Evolutionary conservation across 2,797 vertebrate genomes (phyloP).

Genomic region (Lerista edwardsae): DNA sequence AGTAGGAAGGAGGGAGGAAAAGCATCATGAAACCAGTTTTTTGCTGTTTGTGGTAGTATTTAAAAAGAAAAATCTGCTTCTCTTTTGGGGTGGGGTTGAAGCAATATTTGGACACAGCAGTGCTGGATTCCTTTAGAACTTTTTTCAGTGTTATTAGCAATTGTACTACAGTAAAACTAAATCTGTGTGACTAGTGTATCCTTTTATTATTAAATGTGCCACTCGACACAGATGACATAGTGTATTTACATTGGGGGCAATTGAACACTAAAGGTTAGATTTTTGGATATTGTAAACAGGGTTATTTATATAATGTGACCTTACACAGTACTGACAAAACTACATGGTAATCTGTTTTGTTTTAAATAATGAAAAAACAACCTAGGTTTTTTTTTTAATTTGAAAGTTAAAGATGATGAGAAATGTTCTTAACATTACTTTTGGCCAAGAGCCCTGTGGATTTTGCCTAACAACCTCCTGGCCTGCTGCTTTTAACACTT

Average conservation of each 20-base stretch:
- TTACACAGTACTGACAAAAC: conserved; percentile 82
- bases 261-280: conserved; percentile 78
- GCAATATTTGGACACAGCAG: conserved; percentile 78
- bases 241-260: conserved; percentile 72
- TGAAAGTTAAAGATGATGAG: conserved; percentile 69
- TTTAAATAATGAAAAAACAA: conserved; percentile 32
- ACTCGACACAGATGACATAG: conserved; percentile 77
- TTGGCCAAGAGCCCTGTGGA: conserved; percentile 71
- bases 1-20: conserved; percentile 60
- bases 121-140: conserved; percentile 74
- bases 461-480: conserved; percentile 69
- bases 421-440: conserved; percentile 76
- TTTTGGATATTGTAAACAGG: conserved; percentile 81
- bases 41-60: conserved; percentile 67
- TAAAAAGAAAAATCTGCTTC: conserved; percentile 69
- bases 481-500: conserved; percentile 76
- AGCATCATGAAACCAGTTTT: conserved; percentile 69
- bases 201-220: conserved; percentile 70
- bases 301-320: conserved; percentile 86
- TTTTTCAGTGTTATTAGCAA: conserved; percentile 79
- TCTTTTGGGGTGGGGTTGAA: conserved; percentile 63
- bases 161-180: conserved; percentile 76
- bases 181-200: conserved; percentile 74
- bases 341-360: conserved; percentile 74
- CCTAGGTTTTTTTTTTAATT: conserved; percentile 67